Base-by-base conservation (phyloP, 2,888 invertebrate species). In the Crossocerus cetratus region DNA sequence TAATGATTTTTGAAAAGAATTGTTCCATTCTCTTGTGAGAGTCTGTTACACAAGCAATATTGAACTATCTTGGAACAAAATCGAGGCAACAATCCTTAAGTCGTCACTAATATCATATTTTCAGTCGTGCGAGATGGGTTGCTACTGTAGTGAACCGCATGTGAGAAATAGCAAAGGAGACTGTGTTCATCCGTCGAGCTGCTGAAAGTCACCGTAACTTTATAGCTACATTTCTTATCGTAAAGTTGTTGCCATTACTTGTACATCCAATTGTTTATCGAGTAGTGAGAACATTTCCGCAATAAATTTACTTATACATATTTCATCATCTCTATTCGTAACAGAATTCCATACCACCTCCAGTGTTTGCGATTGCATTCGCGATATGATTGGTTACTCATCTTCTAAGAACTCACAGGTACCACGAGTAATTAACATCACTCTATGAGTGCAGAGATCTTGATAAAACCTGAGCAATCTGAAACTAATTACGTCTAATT, bases 111-210 rank as follows among this genome's bases (percentile, higher is more conserved):
- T 45, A 42, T 20, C 5, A 20, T 49, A 54, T 42, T 32, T 69
- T 44, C 32, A 77, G 77, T 0, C 0, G 2, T 77, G 77, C 22
- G 2, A 11, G 1, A 0, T 0, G 0, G 44, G 44, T 1, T 77
- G 77, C 8, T 64, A 53, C 5, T 75, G 77, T 43, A 4, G 18
- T 1, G 0, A 4, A 0, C 64, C 66, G 20, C 72, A 43, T 21
- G 3, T 54, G n/a, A 72, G 66, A 23, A 56, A 66, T 11, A 0
- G 32, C 32, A 32, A 3, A 3, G 0, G 0, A 1, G 16, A n/a
- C 1, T 77, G 77, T 16, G 45, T 77, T 54, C n/a, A 14, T 11
- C 14, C 5, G 0, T 1, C 14, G 0, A 1, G 53, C 14, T 64
- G 59, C 22, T 54, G 23, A 60, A 21, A 8, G 16, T 20, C 13